Evolutionary conservation across 2,888 invertebrate species (phyloP), one percentile per base, ranked within the genome.

Genomic region (Cantharis rustica): DNA sequence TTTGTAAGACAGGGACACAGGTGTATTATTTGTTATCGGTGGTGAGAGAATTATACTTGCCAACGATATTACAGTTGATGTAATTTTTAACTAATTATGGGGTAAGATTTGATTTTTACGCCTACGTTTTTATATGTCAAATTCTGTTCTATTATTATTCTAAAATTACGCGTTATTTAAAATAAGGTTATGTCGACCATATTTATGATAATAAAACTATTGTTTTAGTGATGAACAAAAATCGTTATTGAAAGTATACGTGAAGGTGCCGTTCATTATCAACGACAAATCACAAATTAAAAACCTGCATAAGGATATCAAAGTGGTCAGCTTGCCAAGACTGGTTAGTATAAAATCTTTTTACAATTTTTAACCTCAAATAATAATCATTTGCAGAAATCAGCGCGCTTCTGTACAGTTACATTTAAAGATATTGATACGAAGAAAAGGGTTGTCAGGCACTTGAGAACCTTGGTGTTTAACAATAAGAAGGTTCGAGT

Each of bases 201-300:
- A 11, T 47, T 27, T 13, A 62, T 69, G 27, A 73, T 68, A 62
- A 23, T 47, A 69, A 31, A n/a, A 61, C 23, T n/a, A 17, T 31
- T 26, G 16, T 23, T 71, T 16, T 47, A 75, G 75, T 75, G 62
- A 71, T 71, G 75, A 23, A 31, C 61, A 61, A 71, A 68, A 26
- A 68, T 62, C 27, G 16, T n/a, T 26, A 26, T 66, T 81, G 73
- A 84, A 82, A 78, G 79, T 86, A 62, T 85, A 86, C 75, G 73
- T 87, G 72, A 83, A 86, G 75, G 82, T 87, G 71, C 87, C 87
- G 9, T 78, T 84, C 16, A 85, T 82, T 80, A 86, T 86, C 61
- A 78, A 78, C 61, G 85, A 86, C 78, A 83, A 85, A 74, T 76
- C 83, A 66, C 83, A 86, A 77, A 82, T 86, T 47, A 83, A 81